A percentile compares a stretch with the other conserved stretches of the same genome.
phyloP scores from a whole-genome alignment of 1,140 invertebrate genomes.

The Latrodectus geometricus region DNA sequence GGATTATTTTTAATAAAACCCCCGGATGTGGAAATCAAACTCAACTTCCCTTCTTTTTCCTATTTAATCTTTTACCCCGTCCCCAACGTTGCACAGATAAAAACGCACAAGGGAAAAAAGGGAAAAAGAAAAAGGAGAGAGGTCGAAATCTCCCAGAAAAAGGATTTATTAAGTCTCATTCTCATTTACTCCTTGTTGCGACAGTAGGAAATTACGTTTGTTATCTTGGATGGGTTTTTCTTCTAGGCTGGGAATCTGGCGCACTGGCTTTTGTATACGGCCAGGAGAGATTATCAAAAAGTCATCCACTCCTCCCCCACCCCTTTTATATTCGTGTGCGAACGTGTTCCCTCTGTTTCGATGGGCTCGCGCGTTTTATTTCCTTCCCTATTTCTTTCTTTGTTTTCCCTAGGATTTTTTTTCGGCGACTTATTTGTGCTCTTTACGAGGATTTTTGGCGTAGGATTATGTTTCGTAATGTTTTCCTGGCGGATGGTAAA shows the following conservation, averaged over 20 bases:
- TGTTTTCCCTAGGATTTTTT: not conserved
- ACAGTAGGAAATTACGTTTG: constrained; percentile 58
- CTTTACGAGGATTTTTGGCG: not conserved
- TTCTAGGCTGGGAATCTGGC: not conserved
- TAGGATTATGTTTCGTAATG: not conserved
- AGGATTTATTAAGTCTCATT: constrained; percentile 54
- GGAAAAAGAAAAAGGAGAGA: not conserved
- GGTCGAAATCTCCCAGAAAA: constrained; percentile 21
- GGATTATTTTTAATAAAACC: not conserved
- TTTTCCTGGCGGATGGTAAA: not conserved
- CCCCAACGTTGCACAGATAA: not conserved
- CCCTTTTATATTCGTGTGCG: not conserved
- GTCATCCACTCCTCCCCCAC: not conserved
- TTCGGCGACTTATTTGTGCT: not conserved
- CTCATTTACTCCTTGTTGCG: constrained; percentile 53
- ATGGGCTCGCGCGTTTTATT: not conserved
- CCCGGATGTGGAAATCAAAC: not conserved
- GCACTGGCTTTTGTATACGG: not conserved
- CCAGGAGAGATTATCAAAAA: not conserved
- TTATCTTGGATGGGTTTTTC: constrained; percentile 45
- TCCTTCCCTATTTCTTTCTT: not conserved
- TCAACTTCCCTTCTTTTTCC: not conserved
- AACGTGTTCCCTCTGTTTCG: not conserved
- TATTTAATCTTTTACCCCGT: not conserved
- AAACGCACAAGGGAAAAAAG: not conserved